phyloP scores from a whole-genome alignment of 2,797 vertebrate genomes.

The Chromobotia macracanthus region DNA sequence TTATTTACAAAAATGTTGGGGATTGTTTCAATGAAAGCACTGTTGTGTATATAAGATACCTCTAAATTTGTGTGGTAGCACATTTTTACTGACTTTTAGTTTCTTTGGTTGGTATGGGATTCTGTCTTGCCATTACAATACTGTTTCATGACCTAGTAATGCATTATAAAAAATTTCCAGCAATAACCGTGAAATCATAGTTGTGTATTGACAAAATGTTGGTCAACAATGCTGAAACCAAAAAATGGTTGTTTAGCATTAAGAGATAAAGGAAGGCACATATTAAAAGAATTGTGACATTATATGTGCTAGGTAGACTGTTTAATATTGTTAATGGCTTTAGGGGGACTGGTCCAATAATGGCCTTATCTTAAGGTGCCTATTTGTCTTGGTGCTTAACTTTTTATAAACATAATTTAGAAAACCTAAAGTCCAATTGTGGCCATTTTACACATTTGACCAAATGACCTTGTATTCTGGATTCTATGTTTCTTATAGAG shows the following conservation, averaged over 20 bases:
- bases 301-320: neutral
- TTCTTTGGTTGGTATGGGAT: neutral
- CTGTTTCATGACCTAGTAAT: neutral
- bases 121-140: neutral
- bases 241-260: neutral
- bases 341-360: neutral
- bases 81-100: constrained; percentile 36
- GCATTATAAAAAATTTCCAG: neutral
- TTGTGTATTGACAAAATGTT: constrained; percentile 13
- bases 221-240: neutral
- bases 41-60: constrained; percentile 73
- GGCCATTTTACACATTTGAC: neutral
- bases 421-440: neutral
- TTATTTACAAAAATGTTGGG: neutral
- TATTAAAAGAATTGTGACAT: neutral
- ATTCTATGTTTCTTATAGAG: constrained; percentile 16
- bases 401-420: neutral
- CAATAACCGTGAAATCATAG: neutral
- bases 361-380: constrained; percentile 26
- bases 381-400: constrained; percentile 12
- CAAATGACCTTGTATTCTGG: neutral
- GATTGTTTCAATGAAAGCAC: constrained; percentile 61
- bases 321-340: neutral
- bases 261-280: neutral
- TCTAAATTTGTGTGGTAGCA: constrained; percentile 35